Conservation (phyloP, 2,888 invertebrate species). For the Griposia aprilina region DNA sequence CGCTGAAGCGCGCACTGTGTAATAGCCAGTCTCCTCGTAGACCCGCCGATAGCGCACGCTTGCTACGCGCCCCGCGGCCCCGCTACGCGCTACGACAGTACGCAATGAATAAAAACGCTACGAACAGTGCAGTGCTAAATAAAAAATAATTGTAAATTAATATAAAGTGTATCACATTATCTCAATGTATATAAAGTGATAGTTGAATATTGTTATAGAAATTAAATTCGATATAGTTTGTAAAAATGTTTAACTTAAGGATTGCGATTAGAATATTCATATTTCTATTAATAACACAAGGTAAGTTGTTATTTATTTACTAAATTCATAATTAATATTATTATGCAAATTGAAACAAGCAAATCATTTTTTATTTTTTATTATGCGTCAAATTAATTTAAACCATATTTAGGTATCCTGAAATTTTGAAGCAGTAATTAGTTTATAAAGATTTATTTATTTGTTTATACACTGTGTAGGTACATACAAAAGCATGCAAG, state of each 20-base stretch:
- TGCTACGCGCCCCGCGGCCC: slow-evolving; percentile 67
- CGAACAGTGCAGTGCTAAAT: slow-evolving; percentile 63
- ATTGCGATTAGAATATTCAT: slow-evolving; percentile 70
- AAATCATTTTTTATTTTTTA: neutral
- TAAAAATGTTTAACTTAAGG: slow-evolving; percentile 71
- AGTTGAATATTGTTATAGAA: slow-evolving; percentile 63
- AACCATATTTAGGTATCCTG: neutral
- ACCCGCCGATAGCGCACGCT: slow-evolving; percentile 69
- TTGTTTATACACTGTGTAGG: too few relatives aligned
- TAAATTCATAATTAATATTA: neutral
- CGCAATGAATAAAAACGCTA: slow-evolving; percentile 64
- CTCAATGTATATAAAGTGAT: slow-evolving; percentile 65
- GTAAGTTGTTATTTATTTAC: slow-evolving; percentile 64
- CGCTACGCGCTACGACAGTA: slow-evolving; percentile 65
- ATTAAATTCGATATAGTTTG: slow-evolving; percentile 60
- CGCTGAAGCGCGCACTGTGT: slow-evolving; percentile 66
- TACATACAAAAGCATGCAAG: too few relatives aligned
- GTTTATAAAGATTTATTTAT: too few relatives aligned
- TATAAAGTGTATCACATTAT: slow-evolving; percentile 60
- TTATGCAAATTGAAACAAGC: neutral
- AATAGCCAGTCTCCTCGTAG: slow-evolving; percentile 73
- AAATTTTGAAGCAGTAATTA: neutral
- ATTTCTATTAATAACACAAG: slow-evolving; percentile 73
- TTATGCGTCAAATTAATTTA: neutral
- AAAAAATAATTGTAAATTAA: slow-evolving; percentile 48